Evolutionary conservation across 2,888 invertebrate genomes (phyloP), one percentile per base, ranked within the genome.

Genomic region (Epinotia nisella): DNA sequence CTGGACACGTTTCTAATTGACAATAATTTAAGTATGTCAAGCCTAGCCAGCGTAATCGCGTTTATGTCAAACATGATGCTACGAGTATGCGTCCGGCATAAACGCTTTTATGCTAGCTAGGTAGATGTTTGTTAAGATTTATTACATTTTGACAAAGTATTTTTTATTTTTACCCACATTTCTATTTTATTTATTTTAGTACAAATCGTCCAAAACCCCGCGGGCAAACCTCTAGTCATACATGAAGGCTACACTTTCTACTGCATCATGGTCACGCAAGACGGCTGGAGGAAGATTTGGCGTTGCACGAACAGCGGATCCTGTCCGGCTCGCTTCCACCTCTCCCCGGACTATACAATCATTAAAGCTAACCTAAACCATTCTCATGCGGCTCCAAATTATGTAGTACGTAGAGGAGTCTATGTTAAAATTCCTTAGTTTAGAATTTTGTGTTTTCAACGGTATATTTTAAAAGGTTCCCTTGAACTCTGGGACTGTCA

Each of bases 161-260:
- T n/a, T n/a, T n/a, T n/a, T n/a, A n/a, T n/a, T n/a, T n/a, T n/a
- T n/a, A n/a, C n/a, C n/a, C n/a, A 55, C 5, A 13, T 55, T 21
- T 55, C 5, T 29, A 29, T 29, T 13, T 15, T 55, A 13, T 70
- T 3, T 45, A 4, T 55, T 70, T 2, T 39, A 11, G 24, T 45
- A 19, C 55, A 56, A 62, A 29, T 70, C 29, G 55, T 70, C 1
- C 45, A 19, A 9, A 70, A 70, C 55, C 2, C 3, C 10, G 19
- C 65, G 2, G 76, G 76, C 2, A 75, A 70, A 19, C 64, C 70
- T 17, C 55, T 78, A 41, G 64, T 74, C 11, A 0, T 75, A 9
- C 29, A 71, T 3, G 21, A 76, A 4, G 71, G 74, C 3, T 76
- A 73, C 67, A 75, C 75, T 11, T 72, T 56, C 3, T 72, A 75